A percentile compares a stretch with the other conserved stretches of the same genome.
Conservation (phyloP, 2,797 vertebrate genomes). For the Halcyon badia region DNA sequence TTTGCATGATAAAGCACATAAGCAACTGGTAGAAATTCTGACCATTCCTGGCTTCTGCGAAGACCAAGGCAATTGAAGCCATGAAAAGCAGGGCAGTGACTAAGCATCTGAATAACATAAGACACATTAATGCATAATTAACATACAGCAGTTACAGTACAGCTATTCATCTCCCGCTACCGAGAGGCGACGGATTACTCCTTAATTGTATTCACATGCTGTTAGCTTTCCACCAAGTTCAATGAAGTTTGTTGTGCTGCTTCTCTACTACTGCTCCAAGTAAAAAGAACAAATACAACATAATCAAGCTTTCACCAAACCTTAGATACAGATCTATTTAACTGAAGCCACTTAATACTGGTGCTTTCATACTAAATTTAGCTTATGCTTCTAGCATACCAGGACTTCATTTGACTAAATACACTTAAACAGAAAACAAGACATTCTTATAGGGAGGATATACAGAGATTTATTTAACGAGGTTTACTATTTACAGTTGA, state of each 20-base stretch:
- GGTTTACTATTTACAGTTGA: constrained; percentile 89
- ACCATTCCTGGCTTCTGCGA: background rate
- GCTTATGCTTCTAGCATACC: background rate
- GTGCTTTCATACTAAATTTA: background rate
- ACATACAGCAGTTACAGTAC: background rate
- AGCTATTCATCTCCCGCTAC: background rate
- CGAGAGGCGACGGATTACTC: background rate
- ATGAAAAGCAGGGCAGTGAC: background rate
- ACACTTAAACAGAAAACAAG: background rate
- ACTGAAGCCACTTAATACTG: background rate
- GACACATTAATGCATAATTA: background rate
- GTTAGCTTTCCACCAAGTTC: background rate
- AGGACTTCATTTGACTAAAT: background rate
- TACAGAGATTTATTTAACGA: constrained; percentile 84
- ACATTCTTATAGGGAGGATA: constrained; percentile 74
- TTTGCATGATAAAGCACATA: background rate
- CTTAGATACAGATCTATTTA: background rate
- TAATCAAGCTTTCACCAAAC: background rate
- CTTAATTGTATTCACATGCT: background rate
- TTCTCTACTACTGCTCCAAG: background rate
- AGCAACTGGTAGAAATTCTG: background rate
- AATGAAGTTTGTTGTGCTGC: background rate
- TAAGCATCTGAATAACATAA: background rate
- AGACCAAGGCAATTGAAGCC: background rate
- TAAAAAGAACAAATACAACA: background rate